Evolutionary conservation across 2,888 invertebrate genomes (phyloP).

Genomic region (Amphipyra berbera): DNA sequence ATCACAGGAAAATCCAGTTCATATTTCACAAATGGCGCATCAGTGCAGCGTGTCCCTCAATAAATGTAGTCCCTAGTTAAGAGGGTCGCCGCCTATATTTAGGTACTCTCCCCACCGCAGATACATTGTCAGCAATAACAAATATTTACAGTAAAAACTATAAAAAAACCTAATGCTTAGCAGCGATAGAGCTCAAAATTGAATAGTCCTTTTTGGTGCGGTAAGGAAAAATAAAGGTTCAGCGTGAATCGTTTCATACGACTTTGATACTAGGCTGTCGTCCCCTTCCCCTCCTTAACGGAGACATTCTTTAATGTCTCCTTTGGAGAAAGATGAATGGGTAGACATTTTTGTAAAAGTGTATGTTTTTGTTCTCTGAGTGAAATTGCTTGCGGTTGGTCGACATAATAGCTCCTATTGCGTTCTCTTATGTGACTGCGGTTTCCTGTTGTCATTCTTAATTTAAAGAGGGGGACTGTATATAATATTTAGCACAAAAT

Average conservation of each 20-base stretch:
- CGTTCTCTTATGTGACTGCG: slow-evolving; percentile 74
- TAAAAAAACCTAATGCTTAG: slow-evolving; percentile 58
- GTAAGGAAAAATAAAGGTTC: slow-evolving; percentile 62
- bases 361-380: slow-evolving; percentile 85
- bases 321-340: slow-evolving; percentile 88
- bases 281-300: slow-evolving; percentile 86
- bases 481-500: slow-evolving; percentile 54
- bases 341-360: slow-evolving; percentile 87
- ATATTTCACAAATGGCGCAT: slow-evolving; percentile 60
- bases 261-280: slow-evolving; percentile 78
- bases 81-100: slow-evolving; percentile 68
- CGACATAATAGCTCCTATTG: slow-evolving; percentile 83
- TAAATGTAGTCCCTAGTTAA: slow-evolving; percentile 60
- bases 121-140: slow-evolving; percentile 78
- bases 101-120: slow-evolving; percentile 70
- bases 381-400: slow-evolving; percentile 85
- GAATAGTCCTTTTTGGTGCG: slow-evolving; percentile 49
- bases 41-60: slow-evolving; percentile 52
- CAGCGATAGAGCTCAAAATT: slow-evolving; percentile 64
- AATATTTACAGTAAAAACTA: slow-evolving; percentile 76
- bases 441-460: slow-evolving; percentile 80
- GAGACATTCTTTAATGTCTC: slow-evolving; percentile 88
- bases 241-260: slow-evolving; percentile 69
- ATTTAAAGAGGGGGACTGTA: slow-evolving; percentile 65
- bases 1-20: slow-evolving; percentile 43